Evolutionary conservation across 2,797 vertebrate genomes (phyloP), one percentile per base, ranked within the genome.

Genomic region (Coluber constrictor): DNA sequence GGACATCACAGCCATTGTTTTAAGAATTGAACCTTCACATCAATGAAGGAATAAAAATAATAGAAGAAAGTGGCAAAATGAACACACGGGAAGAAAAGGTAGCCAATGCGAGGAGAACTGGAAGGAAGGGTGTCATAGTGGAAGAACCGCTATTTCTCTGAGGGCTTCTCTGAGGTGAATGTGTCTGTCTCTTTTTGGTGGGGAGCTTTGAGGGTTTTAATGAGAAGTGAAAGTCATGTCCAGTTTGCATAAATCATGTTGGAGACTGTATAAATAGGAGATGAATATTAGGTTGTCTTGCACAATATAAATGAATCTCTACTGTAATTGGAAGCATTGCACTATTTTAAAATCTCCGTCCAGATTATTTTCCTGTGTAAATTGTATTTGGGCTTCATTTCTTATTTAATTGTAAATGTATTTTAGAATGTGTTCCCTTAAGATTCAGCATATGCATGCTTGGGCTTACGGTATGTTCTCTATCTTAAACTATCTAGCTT

Each of bases 61-160:
- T 43, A 20, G 70, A 43, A 43, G 23, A 23, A 43, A 79, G 23
- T 10, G 37, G 9, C 3, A 23, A 79, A 43, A 79, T 23, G 37
- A 79, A 79, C 37, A 0, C 74, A 79, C 8, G 74, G 37, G 74
- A 43, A 23, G 9, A 43, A 37, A 79, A 89, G 18, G 9, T 27
- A 6, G 27, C 29, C 43, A 92, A 20, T 0, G 12, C 1, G 15
- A 89, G 5, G 66, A 89, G 25, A 4, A 60, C 4, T 10, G 56
- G 20, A 13, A 59, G 7, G 1, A 89, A 37, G 37, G 37, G 3
- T 18, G 0, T 1, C 66, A 79, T 89, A 3, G 32, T n/a, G 37
- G 18, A n/a, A 11, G 13, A 3, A 15, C 0, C 2, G 1, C 5
- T 57, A 7, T 16, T 13, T 51, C 15, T 86, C 23, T 2, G 25